Conservation (phyloP, 2,888 invertebrate species). For the Lordiphosa fenestrarum region DNA sequence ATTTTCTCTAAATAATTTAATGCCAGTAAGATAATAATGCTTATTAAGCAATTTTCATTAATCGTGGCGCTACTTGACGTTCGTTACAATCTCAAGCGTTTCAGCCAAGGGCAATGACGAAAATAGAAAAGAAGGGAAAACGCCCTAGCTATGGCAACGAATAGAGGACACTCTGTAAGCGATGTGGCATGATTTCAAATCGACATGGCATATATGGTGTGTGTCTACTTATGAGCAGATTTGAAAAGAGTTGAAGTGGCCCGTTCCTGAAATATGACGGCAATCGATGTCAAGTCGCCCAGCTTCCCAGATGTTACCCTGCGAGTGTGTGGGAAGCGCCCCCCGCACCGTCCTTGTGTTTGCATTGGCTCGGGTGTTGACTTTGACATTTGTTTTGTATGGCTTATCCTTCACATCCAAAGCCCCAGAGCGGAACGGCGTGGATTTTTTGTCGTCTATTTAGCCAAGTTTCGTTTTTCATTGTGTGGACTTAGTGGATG, state of each 20-base stretch:
- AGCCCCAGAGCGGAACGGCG: slow-evolving; percentile 40
- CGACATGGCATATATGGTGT: no score
- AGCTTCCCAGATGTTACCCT: slow-evolving; percentile 24
- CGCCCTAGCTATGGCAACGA: not conserved
- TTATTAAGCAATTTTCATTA: slow-evolving; percentile 76
- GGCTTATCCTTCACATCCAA: slow-evolving; percentile 61
- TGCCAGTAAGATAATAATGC: slow-evolving; percentile 71
- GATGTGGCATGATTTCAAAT: not conserved
- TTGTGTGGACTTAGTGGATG: slow-evolving; percentile 56
- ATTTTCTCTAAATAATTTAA: slow-evolving; percentile 65
- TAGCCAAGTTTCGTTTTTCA: slow-evolving; percentile 68
- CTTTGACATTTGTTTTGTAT: slow-evolving; percentile 74
- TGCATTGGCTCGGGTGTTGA: slow-evolving; percentile 58
- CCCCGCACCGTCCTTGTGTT: slow-evolving; percentile 28
- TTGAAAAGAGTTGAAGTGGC: slow-evolving; percentile 33
- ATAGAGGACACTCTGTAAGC: slow-evolving; percentile 5
- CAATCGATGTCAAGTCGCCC: slow-evolving; percentile 46
- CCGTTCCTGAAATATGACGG: slow-evolving; percentile 42
- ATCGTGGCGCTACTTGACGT: slow-evolving; percentile 67
- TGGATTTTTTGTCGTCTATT: slow-evolving; percentile 64
- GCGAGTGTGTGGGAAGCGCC: slow-evolving; percentile 18
- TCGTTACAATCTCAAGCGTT: slow-evolving; percentile 61
- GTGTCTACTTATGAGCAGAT: slow-evolving; percentile 4
- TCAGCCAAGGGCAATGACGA: slow-evolving; percentile 11
- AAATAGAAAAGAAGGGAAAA: slow-evolving; percentile 1